These are phyloP conservation scores for Physocephala rufipes DNA, from an alignment of 2,888 invertebrate species.

Conservation along the genomic window DNA sequence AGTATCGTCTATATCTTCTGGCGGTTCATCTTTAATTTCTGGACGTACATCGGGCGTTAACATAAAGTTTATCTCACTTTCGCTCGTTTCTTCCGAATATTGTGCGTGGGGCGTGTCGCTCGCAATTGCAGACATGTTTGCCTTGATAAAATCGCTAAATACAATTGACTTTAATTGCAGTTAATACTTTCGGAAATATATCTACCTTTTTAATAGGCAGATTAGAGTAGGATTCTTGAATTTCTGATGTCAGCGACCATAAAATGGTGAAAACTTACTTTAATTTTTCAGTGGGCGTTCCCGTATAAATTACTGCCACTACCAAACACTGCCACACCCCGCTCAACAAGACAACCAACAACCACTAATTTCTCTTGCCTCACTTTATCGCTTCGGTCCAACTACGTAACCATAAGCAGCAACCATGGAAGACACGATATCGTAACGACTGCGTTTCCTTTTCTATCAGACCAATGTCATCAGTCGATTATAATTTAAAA, in stretches of 20 bases:
- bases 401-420: not conserved
- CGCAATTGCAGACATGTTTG: conserved; percentile 43
- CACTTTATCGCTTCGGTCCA: conserved; percentile 8
- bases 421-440: not conserved
- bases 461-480: not conserved
- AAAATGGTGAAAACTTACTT: conserved; percentile 23
- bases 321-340: conserved; percentile 25
- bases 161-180: conserved; percentile 30
- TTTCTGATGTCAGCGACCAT: not conserved
- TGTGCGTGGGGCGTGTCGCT: conserved; percentile 46
- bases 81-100: conserved; percentile 38
- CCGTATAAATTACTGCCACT: conserved; percentile 31
- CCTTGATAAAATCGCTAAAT: not conserved
- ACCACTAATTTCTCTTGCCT: not conserved
- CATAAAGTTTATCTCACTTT: conserved; percentile 24
- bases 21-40: conserved; percentile 50
- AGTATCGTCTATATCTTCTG: conserved; percentile 53
- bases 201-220: too few species aligned
- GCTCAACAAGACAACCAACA: not conserved
- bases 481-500: conserved; percentile 3
- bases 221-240: not conserved
- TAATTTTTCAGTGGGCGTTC: conserved; percentile 45
- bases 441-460: not conserved
- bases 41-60: conserved; percentile 38
- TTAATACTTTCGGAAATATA: not conserved